Conservation (phyloP, 2,888 invertebrate genomes). For the Pristionchus mayeri region DNA sequence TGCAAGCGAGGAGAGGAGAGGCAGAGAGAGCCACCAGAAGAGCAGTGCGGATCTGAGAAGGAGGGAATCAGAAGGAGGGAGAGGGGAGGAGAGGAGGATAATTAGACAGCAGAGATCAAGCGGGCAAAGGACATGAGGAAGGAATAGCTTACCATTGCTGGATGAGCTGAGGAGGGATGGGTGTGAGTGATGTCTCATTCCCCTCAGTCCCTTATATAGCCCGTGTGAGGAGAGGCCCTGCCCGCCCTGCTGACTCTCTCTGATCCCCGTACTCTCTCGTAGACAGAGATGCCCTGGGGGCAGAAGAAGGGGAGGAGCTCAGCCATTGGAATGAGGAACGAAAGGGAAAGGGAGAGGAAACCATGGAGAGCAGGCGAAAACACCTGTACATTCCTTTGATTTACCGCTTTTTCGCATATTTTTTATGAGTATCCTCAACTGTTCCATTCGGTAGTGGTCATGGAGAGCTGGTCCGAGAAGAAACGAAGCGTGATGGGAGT, state of each 20-base stretch:
- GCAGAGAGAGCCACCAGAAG: slow-evolving; percentile 53
- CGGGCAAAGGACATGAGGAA: neutral
- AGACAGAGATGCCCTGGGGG: neutral
- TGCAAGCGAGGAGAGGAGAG: slow-evolving; percentile 53
- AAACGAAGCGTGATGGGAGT: neutral
- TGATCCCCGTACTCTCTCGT: neutral
- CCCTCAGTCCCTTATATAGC: neutral
- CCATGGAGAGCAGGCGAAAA: neutral
- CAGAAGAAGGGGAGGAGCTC: neutral
- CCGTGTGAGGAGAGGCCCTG: neutral
- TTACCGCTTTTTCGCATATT: neutral
- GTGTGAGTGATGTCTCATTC: slow-evolving; percentile 26
- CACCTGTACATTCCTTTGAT: neutral
- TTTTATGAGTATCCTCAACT: neutral
- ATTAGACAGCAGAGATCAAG: neutral
- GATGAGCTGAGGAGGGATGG: slow-evolving; percentile 31
- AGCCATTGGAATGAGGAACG: slow-evolving; percentile 29
- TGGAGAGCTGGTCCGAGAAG: neutral
- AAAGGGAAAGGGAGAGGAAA: slow-evolving; percentile 12
- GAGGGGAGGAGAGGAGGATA: neutral
- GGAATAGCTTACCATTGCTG: slow-evolving; percentile 46
- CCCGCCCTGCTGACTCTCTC: neutral
- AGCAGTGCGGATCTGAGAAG: slow-evolving; percentile 44
- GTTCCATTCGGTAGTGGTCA: neutral
- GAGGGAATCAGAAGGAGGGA: neutral